Base-by-base conservation (phyloP, 2,797 vertebrate genomes). In the Acanthurus leucopareius region DNA sequence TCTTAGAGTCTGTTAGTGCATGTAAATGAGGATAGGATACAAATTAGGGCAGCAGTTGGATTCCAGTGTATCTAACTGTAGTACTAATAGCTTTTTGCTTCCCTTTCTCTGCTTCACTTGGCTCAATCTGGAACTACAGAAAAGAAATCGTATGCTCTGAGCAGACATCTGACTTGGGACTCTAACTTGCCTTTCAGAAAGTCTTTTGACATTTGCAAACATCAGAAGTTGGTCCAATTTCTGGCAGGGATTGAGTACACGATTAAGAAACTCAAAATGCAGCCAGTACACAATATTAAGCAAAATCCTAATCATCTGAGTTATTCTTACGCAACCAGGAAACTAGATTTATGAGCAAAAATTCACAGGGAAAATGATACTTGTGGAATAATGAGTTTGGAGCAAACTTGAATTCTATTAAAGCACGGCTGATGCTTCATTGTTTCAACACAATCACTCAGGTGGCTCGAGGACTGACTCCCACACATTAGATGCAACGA, bases 21-120 rank as follows among this genome's bases (percentile, higher is more conserved):
- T 77, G 77, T 75, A 88, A 86, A 87, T 77, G 56, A 89, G 58
- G n/a, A 57, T 40, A n/a, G 61, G 73, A 69, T 54, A 51, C 57
- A 80, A 85, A 89, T 84, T 62, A 75, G 69, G 80, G 40, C 82
- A 77, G 69, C 40, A 14, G 56, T 62, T 75, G 66, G 51, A 63
- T 58, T 60, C 38, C 9, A 75, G 49, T 58, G 60, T 45, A 69
- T 85, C 76, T 56, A 72, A 79, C 64, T 32, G 40, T 56, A 49
- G 61, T 63, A 69, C 35, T 58, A 49, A 40, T 45, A 49, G 32
- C 47, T 65, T 77, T 58, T 7, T 56, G 2, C 20, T 35, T 28
- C 22, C 22, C 61, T 48, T 48, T 10, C 6, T 64, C 44, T 17
- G 61, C 49, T 75, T 79, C 42, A 59, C 57, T 74, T 28, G 35